phyloP scores from a whole-genome alignment of 2,113 vertebrate genomes.

The Plectropomus leopardus region DNA sequence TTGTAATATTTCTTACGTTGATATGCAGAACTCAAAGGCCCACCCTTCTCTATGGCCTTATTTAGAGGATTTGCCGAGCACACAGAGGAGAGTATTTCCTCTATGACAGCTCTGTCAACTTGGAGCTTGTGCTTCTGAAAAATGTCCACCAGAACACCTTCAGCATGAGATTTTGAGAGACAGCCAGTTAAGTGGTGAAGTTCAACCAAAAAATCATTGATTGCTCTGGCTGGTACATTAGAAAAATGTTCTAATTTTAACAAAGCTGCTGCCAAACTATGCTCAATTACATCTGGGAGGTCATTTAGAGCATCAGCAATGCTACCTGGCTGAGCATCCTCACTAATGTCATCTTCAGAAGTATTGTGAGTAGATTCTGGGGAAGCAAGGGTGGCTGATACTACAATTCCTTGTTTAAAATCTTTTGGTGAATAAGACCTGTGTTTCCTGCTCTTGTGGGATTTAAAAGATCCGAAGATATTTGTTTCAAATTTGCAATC shows the following conservation, averaged over 20 bases:
- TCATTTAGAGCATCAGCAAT: not conserved
- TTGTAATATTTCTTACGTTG: constrained; percentile 6
- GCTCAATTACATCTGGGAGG: no score
- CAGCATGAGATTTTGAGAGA: not conserved
- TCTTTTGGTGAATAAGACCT: not conserved
- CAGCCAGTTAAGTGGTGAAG: constrained; percentile 10
- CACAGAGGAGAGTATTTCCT: not conserved
- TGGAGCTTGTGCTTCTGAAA: constrained; percentile 25
- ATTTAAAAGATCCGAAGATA: no score
- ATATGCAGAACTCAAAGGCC: constrained; percentile 26
- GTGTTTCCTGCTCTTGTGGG: no score
- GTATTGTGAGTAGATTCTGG: not conserved
- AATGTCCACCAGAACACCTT: not conserved
- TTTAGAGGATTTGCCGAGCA: not conserved
- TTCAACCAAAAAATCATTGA: constrained; percentile 9
- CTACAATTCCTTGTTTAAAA: not conserved
- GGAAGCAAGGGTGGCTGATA: not conserved
- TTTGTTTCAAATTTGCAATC: no score
- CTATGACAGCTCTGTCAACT: constrained; percentile 8
- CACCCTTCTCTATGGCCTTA: constrained; percentile 20
- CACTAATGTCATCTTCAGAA: not conserved
- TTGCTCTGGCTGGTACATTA: not conserved
- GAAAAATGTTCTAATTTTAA: no score
- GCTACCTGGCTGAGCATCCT: not conserved
- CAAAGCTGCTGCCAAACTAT: no score